A percentile compares a stretch with the other conserved stretches of the same genome.
Conservation (phyloP, 2,113 vertebrate species). For the Pitta sordida region DNA sequence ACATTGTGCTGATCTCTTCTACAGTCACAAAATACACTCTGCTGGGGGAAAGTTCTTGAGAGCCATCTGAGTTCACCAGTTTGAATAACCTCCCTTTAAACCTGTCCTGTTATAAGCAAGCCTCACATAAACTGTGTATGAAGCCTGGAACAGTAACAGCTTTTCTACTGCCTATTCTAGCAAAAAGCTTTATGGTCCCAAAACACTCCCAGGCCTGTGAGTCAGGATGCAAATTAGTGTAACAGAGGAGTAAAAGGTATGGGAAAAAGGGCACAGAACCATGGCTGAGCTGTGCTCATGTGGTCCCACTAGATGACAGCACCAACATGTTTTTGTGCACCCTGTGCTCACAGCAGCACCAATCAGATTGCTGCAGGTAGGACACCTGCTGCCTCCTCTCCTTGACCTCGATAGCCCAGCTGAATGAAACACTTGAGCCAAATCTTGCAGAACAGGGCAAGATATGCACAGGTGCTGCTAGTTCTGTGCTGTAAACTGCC, state of each 20-base stretch:
- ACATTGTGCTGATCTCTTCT: not conserved
- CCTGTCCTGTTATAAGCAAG: not conserved
- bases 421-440: not conserved
- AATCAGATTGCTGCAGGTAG: not conserved
- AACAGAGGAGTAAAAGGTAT: not conserved
- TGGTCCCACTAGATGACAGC: constrained; percentile 54
- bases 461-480: not conserved
- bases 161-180: not conserved
- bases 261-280: not conserved
- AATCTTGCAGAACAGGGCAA: not conserved
- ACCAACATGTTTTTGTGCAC: not conserved
- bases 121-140: not conserved
- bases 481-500: not conserved
- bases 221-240: not conserved
- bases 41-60: fast-evolving
- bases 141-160: not conserved
- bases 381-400: not conserved
- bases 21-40: not conserved
- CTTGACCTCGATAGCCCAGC: fast-evolving
- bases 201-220: not conserved
- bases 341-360: fast-evolving
- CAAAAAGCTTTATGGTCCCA: not conserved
- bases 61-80: not conserved
- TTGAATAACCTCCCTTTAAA: not conserved
- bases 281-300: not conserved